A percentile compares a stretch with the other conserved stretches of the same genome.
phyloP scores from a whole-genome alignment of 2,888 invertebrate species.

The Aporophyla lueneburgensis region DNA sequence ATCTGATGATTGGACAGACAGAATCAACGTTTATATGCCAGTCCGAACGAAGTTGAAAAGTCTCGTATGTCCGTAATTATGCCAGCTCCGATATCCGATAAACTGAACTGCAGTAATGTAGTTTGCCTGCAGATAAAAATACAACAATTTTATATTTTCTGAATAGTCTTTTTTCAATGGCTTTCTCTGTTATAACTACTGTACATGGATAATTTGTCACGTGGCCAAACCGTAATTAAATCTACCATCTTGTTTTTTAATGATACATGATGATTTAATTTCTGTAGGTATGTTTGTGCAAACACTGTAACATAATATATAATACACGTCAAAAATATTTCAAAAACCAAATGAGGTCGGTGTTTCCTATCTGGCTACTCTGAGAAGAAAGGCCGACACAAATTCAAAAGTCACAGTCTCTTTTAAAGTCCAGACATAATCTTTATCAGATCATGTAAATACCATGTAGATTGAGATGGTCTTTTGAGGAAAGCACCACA shows the following conservation, averaged over 20 bases:
- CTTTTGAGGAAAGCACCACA: no score
- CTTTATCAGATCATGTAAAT: no score
- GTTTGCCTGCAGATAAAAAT: not conserved
- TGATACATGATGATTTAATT: no score
- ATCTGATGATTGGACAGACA: not conserved
- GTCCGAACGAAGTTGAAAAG: not conserved
- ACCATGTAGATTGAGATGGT: no score
- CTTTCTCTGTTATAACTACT: not conserved
- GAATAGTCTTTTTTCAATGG: not conserved
- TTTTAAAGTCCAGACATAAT: no score
- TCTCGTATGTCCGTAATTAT: conserved; percentile 12
- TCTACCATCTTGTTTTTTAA: not conserved
- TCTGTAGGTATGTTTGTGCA: no score
- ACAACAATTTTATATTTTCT: not conserved
- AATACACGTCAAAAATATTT: no score
- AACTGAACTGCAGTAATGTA: not conserved
- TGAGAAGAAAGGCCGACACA: no score
- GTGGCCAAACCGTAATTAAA: not conserved
- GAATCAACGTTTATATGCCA: not conserved
- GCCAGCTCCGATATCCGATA: conserved; percentile 22
- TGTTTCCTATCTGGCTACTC: no score
- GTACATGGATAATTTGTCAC: not conserved
- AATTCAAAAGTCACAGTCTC: no score
- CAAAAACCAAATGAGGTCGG: no score
- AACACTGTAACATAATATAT: no score